These are phyloP conservation scores for Nysson spinosus DNA, from an alignment of 2,888 invertebrate genomes.

Conservation along the genomic window DNA sequence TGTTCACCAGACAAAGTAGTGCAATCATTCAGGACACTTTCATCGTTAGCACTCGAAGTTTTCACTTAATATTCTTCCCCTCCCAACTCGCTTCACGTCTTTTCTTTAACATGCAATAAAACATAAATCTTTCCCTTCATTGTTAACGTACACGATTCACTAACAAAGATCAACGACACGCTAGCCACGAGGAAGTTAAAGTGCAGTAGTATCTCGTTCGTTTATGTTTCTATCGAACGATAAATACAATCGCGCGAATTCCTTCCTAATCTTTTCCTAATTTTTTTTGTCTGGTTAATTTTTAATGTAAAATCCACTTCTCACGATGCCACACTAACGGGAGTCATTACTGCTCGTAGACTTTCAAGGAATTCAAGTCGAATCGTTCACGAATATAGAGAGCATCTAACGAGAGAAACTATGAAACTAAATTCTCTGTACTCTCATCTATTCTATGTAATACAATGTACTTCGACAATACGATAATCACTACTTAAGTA, in stretches of 20 bases:
- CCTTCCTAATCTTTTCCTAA: no score
- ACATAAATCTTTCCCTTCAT: slow-evolving; percentile 6
- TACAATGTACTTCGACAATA: slow-evolving; percentile 60
- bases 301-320: slow-evolving; percentile 26
- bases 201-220: not conserved
- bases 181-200: slow-evolving; percentile 8
- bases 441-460: slow-evolving; percentile 61
- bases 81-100: no score
- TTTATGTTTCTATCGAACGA: no score
- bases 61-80: no score
- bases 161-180: slow-evolving; percentile 29
- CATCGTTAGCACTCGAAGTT: slow-evolving; percentile 43
- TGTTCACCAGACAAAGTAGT: slow-evolving; percentile 26
- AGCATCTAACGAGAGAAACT: slow-evolving; percentile 64
- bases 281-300: no score
- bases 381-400: slow-evolving; percentile 51
- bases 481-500: slow-evolving; percentile 56
- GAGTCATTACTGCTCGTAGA: slow-evolving; percentile 45
- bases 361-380: slow-evolving; percentile 57
- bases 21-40: slow-evolving; percentile 52
- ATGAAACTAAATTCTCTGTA: slow-evolving; percentile 70
- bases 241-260: no score
- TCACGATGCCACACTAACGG: slow-evolving; percentile 42
- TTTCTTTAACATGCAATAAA: slow-evolving; percentile 19
- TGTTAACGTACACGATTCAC: slow-evolving; percentile 19